Evolutionary conservation across 1,140 invertebrate species (phyloP), one percentile per base, ranked within the genome.

Genomic region (Parasteatoda tepidariorum): DNA sequence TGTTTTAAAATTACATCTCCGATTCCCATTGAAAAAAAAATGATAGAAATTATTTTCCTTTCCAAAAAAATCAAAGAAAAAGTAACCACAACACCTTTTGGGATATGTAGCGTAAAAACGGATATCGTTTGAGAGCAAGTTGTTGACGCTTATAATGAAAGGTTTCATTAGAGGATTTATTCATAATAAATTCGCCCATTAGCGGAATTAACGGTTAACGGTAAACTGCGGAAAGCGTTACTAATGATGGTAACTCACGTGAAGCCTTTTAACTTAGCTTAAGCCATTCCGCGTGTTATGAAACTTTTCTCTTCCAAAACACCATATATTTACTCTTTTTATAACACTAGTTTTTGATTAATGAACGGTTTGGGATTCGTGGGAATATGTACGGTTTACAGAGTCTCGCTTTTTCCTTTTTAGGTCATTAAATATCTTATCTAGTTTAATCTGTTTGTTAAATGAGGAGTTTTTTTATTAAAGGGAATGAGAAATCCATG

Each of bases 101-200:
- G 9, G 18, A 48, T 13, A 4, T 48, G 38, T 13, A 48, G 38
- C 38, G 1, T 4, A 34, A 31, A 66, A 78, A 22, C 15, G 41
- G 34, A 78, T 78, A 66, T 15, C 33, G 30, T 38, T 41, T 22
- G n/a, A 78, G 34, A 34, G 31, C 15, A 78, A 66, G 74, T 78
- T 78, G 74, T 78, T 78, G 74, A 78, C 74, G 38, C 38, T 13
- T 79, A 18, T 79, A 79, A 79, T 79, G 75, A 79, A 79, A 55
- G 75, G 64, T 67, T 79, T 79, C 75, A 79, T 79, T 79, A 79
- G 62, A 30, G 38, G 59, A 79, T 48, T 68, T 82, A 71, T 61
- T 71, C 55, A 71, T 82, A 71, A 82, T 82, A 48, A 70, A 71
- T 71, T 67, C 15, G 24, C 22, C 78, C 66, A 82, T 82, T 82